Base-by-base conservation (phyloP, 2,888 invertebrate genomes). In the Polymixis lichenea region DNA sequence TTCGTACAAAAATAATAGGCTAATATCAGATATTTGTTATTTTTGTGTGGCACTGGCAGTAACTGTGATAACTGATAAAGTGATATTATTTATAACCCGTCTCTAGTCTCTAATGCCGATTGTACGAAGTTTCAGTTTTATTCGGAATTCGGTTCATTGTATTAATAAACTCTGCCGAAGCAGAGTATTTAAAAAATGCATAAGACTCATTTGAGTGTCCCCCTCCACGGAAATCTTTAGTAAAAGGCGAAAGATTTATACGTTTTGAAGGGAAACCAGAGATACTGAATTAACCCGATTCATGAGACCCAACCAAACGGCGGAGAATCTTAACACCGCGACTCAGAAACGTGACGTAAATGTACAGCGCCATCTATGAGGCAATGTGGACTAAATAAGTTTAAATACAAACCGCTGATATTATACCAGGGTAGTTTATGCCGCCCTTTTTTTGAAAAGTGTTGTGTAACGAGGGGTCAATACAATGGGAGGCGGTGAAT, bases 181-280 rank as follows among this genome's bases (percentile, higher is more conserved):
- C 74, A 51, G 75, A 74, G 74, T 60, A 61, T 61, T 75, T 62
- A 46, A 76, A 77, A 77, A 77, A 78, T 78, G 19, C 15, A 11
- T 15, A 32, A 97, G 97, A 97, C 97, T 97, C 97, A 97, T 97
- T 97, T 97, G 97, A 97, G 97, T 97, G 97, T 96, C 95, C 97
- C 97, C 97, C 97, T 97, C 97, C 97, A 97, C 97, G 97, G 97
- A 97, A 97, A 97, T 97, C 97, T 97, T 97, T 97, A 97, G 97
- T 97, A 97, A 97, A 97, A 97, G 97, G 97, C 97, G 97, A 97
- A 97, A 97, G 97, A 97, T 97, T 97, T 97, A 97, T 97, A 92
- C 97, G 97, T 96, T 93, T 94, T 97, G 97, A 97, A 97, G 97
- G 96, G 97, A 97, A 97, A 96, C 97, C 97, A 97, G 97, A 97